A percentile compares a stretch with the other conserved stretches of the same genome.
phyloP scores from a whole-genome alignment of 2,888 invertebrate genomes.

The Caradrina kadenii region DNA sequence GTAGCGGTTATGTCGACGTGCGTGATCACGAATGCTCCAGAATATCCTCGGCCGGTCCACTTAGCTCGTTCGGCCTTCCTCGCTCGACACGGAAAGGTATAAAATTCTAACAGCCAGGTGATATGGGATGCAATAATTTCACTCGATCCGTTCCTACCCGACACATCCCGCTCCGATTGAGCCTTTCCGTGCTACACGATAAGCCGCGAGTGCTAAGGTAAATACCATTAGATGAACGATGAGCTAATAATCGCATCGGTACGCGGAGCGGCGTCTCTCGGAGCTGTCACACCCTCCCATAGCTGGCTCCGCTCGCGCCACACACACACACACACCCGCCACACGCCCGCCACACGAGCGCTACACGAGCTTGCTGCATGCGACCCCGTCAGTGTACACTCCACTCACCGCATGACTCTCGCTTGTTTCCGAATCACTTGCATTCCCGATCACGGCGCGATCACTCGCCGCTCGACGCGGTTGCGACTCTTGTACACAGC shows the following conservation, averaged over 20 bases:
- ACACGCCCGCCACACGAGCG: slow-evolving; percentile 69
- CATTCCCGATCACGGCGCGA: slow-evolving; percentile 89
- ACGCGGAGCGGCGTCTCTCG: slow-evolving; percentile 81
- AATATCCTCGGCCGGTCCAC: slow-evolving; percentile 88
- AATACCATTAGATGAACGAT: slow-evolving; percentile 48
- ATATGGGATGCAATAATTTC: slow-evolving; percentile 90
- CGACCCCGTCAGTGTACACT: slow-evolving; percentile 82
- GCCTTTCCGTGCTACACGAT: slow-evolving; percentile 78
- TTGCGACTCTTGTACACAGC: slow-evolving; percentile 83
- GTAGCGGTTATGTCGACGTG: slow-evolving; percentile 89
- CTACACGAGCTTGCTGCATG: slow-evolving; percentile 87
- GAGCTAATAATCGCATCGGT: slow-evolving; percentile 58
- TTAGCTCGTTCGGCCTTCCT: slow-evolving; percentile 90
- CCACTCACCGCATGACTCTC: slow-evolving; percentile 86
- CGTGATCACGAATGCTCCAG: slow-evolving; percentile 90
- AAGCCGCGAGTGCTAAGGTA: slow-evolving; percentile 55
- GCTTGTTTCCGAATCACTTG: slow-evolving; percentile 87
- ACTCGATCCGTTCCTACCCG: slow-evolving; percentile 84
- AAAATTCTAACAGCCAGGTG: slow-evolving; percentile 90
- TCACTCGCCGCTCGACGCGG: slow-evolving; percentile 77
- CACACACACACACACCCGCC: slow-evolving; percentile 79
- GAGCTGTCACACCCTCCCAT: slow-evolving; percentile 79
- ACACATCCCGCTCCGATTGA: slow-evolving; percentile 81
- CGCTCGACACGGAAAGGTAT: slow-evolving; percentile 91
- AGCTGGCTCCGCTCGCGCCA: slow-evolving; percentile 90